Conservation (phyloP, 2,797 vertebrate species). For the Neosilurus hyrtlii region DNA sequence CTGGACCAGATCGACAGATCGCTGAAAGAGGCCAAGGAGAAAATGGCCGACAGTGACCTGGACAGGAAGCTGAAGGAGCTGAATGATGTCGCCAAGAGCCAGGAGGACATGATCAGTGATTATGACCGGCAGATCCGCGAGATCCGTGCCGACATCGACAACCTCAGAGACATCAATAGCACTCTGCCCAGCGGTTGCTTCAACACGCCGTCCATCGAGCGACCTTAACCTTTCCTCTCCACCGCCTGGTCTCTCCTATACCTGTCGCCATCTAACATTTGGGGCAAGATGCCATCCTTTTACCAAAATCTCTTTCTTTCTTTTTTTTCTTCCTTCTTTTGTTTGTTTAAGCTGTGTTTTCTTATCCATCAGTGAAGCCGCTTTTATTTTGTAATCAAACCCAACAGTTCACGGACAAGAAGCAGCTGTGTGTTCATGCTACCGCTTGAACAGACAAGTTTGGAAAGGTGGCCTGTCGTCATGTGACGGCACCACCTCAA, state of each 20-base stretch:
- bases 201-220: conserved; percentile 93
- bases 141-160: conserved; percentile 89
- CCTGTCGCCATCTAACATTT: conserved; percentile 67
- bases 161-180: conserved; percentile 94
- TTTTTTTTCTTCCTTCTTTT: conserved; percentile 41
- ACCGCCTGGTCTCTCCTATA: conserved; percentile 63
- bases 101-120: conserved; percentile 85
- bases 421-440: conserved; percentile 53
- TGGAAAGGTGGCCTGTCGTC: conserved; percentile 56
- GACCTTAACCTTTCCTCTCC: conserved; percentile 73
- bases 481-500: conserved; percentile 56
- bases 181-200: conserved; percentile 92
- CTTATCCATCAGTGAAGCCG: conserved; percentile 48
- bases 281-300: conserved; percentile 60
- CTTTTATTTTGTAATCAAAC: conserved; percentile 44
- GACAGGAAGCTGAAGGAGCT: conserved; percentile 87
- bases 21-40: conserved; percentile 83
- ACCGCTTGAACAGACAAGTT: conserved; percentile 41
- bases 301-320: conserved; percentile 57
- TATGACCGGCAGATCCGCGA: conserved; percentile 90
- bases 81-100: conserved; percentile 81
- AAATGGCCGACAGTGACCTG: conserved; percentile 83
- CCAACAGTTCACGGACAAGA: conserved; percentile 48
- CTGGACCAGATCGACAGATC: conserved; percentile 87
- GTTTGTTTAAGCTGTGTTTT: conserved; percentile 40